Conservation (phyloP, 2,888 invertebrate genomes). For the Frankliniella intonsa region DNA sequence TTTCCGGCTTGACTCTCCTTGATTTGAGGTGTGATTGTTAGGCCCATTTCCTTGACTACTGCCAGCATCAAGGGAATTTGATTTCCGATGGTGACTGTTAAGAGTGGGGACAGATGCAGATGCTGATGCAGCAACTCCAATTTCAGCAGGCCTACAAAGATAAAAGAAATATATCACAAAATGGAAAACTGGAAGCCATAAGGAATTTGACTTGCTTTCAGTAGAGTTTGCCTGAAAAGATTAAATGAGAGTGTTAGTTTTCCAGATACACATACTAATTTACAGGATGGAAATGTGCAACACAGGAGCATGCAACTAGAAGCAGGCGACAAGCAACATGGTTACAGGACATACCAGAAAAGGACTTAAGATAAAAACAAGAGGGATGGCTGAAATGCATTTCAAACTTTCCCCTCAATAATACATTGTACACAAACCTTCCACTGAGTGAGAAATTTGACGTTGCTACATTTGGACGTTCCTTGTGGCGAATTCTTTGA, state of each 20-base stretch:
- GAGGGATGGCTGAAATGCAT: not conserved
- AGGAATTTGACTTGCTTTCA: too few relatives aligned
- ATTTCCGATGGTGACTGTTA: conserved; percentile 67
- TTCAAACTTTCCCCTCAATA: not conserved
- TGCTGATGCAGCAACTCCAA: not conserved
- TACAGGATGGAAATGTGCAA: not conserved
- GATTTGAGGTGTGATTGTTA: conserved; percentile 43
- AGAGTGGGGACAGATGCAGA: conserved; percentile 37
- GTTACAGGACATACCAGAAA: not conserved
- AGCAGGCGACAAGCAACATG: not conserved
- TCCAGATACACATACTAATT: not conserved
- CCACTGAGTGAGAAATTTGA: conserved; percentile 9
- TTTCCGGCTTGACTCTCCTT: conserved; percentile 49
- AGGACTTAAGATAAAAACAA: not conserved
- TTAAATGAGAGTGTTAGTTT: too few relatives aligned
- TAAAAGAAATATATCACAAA: not conserved
- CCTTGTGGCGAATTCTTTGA: conserved; percentile 57
- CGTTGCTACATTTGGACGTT: conserved; percentile 48
- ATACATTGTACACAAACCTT: conserved; percentile 27
- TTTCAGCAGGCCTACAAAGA: not conserved
- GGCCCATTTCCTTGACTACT: not conserved
- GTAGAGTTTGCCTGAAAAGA: too few relatives aligned
- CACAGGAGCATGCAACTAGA: not conserved
- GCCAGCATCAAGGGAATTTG: conserved; percentile 75
- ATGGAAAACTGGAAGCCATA: too few relatives aligned